Conservation (phyloP, 2,888 invertebrate genomes). For the Troides oblongomaculatus region DNA sequence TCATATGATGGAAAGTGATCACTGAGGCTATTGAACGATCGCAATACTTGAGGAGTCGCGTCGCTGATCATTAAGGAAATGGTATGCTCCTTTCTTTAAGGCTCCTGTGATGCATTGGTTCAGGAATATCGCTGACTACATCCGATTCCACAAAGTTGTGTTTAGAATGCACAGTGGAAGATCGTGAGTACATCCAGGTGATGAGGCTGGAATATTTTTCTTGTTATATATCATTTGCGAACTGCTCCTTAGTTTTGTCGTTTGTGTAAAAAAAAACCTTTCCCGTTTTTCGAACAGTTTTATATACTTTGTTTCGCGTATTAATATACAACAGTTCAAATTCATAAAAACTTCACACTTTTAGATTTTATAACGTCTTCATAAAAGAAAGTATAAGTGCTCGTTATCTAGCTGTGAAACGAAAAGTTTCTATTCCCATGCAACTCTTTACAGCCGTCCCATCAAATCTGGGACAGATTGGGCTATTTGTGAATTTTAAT, state of each 20-base stretch:
- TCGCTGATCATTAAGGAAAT: too few species aligned
- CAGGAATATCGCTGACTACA: too few species aligned
- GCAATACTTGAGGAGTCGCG: too few species aligned
- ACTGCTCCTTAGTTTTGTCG: too few species aligned
- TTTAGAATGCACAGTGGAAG: background rate
- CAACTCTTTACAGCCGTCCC: slow-evolving; percentile 41
- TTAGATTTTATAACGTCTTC: slow-evolving; percentile 62
- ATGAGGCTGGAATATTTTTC: too few species aligned
- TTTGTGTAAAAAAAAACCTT: background rate
- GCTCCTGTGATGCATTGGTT: too few species aligned
- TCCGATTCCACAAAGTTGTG: background rate
- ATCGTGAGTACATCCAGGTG: background rate
- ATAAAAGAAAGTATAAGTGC: slow-evolving; percentile 59
- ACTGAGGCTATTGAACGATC: too few species aligned
- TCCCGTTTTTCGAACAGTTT: background rate
- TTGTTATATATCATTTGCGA: too few species aligned
- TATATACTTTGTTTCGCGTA: background rate
- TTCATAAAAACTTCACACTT: slow-evolving; percentile 54
- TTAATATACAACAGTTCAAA: background rate
- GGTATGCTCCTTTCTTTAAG: too few species aligned
- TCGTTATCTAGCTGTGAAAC: slow-evolving; percentile 52
- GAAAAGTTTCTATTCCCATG: slow-evolving; percentile 48
- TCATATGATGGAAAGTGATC: too few species aligned
- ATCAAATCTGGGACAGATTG: slow-evolving; percentile 52
- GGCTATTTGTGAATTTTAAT: slow-evolving; percentile 60